Conservation (phyloP, 1,140 invertebrate genomes). For the Macrosteles quadrilineatus region DNA sequence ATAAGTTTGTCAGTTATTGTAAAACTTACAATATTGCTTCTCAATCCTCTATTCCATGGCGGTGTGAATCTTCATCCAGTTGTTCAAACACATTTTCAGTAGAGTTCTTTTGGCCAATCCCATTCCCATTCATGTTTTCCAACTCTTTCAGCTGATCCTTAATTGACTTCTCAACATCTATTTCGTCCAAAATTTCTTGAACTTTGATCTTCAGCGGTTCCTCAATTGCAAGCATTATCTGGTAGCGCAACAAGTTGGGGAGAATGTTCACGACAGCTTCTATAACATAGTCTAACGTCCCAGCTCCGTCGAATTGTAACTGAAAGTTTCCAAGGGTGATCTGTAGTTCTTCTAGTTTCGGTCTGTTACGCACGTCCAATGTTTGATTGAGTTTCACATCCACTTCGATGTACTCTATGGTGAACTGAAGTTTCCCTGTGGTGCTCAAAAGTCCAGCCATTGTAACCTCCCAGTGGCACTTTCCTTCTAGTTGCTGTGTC, state of each 20-base stretch:
- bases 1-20: too few relatives aligned
- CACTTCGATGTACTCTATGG: conserved; percentile 66
- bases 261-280: conserved; percentile 76
- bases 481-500: conserved; percentile 73
- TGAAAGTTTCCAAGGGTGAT: conserved; percentile 83
- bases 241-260: conserved; percentile 79
- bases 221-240: conserved; percentile 81
- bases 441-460: conserved; percentile 66
- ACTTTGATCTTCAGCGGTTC: conserved; percentile 68
- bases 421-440: conserved; percentile 71
- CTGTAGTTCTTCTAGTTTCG: conserved; percentile 69
- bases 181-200: conserved; percentile 66
- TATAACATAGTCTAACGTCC: conserved; percentile 76
- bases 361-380: conserved; percentile 70
- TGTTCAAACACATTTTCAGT: too few relatives aligned
- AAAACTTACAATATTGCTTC: too few relatives aligned
- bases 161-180: conserved; percentile 71
- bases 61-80: too few relatives aligned
- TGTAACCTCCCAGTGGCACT: conserved; percentile 74
- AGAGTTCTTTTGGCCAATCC: too few relatives aligned
- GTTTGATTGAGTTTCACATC: conserved; percentile 69
- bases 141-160: conserved; percentile 59
- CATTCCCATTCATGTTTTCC: background rate
- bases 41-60: too few relatives aligned
- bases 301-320: conserved; percentile 67